Percentiles rank a stretch among this genome's conserved stretches.
Evolutionary conservation across 2,113 vertebrate genomes (phyloP).

Genomic region (Triplophysa dalaica): DNA sequence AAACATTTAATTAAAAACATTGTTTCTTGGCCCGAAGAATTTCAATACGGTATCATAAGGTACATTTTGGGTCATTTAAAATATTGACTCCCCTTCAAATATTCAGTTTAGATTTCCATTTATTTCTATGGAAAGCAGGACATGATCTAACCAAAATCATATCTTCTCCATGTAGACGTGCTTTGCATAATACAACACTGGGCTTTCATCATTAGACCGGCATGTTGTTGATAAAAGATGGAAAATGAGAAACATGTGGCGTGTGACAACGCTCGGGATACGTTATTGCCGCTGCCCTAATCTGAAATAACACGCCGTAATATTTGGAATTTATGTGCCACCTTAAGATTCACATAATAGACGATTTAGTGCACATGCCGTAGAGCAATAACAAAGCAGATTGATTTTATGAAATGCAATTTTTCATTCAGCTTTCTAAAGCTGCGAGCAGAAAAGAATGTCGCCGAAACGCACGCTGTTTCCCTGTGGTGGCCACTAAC

Average conservation of each 20-base stretch:
- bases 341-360: slow-evolving; percentile 31
- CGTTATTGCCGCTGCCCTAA: neutral
- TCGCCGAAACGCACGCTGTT: neutral
- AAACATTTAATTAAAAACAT: no score
- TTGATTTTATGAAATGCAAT: slow-evolving; percentile 43
- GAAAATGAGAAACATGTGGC: slow-evolving; percentile 24
- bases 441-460: neutral
- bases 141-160: neutral
- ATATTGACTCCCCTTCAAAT: no score
- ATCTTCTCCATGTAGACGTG: neutral
- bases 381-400: slow-evolving; percentile 38
- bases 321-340: slow-evolving; percentile 32
- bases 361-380: slow-evolving; percentile 25
- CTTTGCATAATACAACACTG: neutral
- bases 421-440: slow-evolving; percentile 27
- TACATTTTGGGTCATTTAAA: no score
- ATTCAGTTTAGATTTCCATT: neutral
- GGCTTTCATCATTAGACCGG: neutral
- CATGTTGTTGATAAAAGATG: slow-evolving; percentile 21
- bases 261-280: neutral
- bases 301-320: slow-evolving; percentile 36
- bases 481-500: slow-evolving; percentile 21
- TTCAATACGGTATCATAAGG: no score
- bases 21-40: no score
- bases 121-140: neutral